These are phyloP conservation scores for Megaleporinus macrocephalus DNA, from an alignment of 2,113 vertebrate genomes.

Conservation along the genomic window DNA sequence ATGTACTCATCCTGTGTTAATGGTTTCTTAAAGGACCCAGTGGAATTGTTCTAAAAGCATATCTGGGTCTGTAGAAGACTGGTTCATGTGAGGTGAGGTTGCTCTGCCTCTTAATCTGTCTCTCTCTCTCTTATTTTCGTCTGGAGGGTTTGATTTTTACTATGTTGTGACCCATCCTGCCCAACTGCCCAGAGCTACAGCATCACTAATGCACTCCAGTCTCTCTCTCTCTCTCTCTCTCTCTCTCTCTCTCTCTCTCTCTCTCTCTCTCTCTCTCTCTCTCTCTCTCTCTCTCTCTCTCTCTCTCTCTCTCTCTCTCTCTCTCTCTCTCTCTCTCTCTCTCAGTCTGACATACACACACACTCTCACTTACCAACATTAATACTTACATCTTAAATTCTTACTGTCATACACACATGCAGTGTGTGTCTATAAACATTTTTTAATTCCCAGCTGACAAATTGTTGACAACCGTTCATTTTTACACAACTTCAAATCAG, in stretches of 20 bases:
- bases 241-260: too few relatives aligned
- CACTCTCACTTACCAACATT: too few relatives aligned
- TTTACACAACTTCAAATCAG: too few relatives aligned
- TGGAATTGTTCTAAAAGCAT: slow-evolving; percentile 32
- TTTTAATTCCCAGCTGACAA: too few relatives aligned
- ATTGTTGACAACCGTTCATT: too few relatives aligned
- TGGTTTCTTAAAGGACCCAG: slow-evolving; percentile 21
- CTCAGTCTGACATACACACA: too few relatives aligned
- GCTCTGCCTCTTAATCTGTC: not conserved
- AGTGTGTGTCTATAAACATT: too few relatives aligned
- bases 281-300: not conserved
- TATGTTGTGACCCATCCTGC: slow-evolving; percentile 15
- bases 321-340: too few relatives aligned
- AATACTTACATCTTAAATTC: too few relatives aligned
- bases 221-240: not conserved
- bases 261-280: too few relatives aligned
- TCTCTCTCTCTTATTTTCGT: not conserved
- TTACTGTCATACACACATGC: too few relatives aligned
- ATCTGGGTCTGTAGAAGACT: slow-evolving; percentile 34
- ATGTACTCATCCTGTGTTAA: slow-evolving; percentile 13
- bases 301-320: too few relatives aligned
- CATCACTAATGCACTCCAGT: slow-evolving; percentile 15
- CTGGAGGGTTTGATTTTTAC: not conserved
- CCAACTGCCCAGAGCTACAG: not conserved
- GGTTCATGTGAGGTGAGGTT: slow-evolving; percentile 17